phyloP scores from a whole-genome alignment of 2,888 invertebrate genomes.

The Melinaea menophilus region DNA sequence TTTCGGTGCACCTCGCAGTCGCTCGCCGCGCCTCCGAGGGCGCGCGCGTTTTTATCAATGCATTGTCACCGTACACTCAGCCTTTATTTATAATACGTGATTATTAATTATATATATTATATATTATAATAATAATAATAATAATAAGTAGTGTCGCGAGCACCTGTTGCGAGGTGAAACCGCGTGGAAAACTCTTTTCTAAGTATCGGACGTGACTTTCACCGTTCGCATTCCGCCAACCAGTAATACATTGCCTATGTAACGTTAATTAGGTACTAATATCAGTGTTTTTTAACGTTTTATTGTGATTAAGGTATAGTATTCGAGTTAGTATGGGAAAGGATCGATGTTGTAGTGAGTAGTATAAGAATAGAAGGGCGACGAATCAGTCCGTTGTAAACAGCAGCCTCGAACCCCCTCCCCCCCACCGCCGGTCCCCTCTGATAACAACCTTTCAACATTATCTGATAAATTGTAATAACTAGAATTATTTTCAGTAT shows the following conservation, averaged over 20 bases:
- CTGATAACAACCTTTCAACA: slow-evolving; percentile 34
- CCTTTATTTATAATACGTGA: slow-evolving; percentile 29
- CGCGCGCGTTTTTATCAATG: slow-evolving; percentile 54
- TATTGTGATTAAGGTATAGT: slow-evolving; percentile 20
- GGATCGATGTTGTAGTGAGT: slow-evolving; percentile 8
- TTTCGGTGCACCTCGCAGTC: slow-evolving; percentile 76
- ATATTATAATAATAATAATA: slow-evolving; percentile 5
- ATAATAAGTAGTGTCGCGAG: slow-evolving; percentile 17
- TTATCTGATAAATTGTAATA: slow-evolving; percentile 31
- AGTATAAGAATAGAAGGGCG: slow-evolving; percentile 16
- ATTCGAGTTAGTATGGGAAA: slow-evolving; percentile 14
- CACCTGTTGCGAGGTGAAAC: slow-evolving; percentile 74
- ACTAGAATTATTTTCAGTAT: slow-evolving; percentile 8
- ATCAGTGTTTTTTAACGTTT: slow-evolving; percentile 15
- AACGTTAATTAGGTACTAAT: slow-evolving; percentile 25
- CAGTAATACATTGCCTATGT: slow-evolving; percentile 44
- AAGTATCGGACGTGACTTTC: slow-evolving; percentile 72
- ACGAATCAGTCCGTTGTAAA: slow-evolving; percentile 30
- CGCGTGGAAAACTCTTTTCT: slow-evolving; percentile 73
- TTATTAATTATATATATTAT: slow-evolving; percentile 13
- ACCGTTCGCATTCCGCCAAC: slow-evolving; percentile 68
- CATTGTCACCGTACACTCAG: slow-evolving; percentile 50
- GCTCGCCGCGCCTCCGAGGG: slow-evolving; percentile 62
- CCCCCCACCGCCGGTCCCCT: slow-evolving; percentile 36
- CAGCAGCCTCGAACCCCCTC: slow-evolving; percentile 36